These are phyloP conservation scores for Ornithorhynchus anatinus DNA, from an alignment of 2,113 vertebrate species.

Conservation along the genomic window DNA sequence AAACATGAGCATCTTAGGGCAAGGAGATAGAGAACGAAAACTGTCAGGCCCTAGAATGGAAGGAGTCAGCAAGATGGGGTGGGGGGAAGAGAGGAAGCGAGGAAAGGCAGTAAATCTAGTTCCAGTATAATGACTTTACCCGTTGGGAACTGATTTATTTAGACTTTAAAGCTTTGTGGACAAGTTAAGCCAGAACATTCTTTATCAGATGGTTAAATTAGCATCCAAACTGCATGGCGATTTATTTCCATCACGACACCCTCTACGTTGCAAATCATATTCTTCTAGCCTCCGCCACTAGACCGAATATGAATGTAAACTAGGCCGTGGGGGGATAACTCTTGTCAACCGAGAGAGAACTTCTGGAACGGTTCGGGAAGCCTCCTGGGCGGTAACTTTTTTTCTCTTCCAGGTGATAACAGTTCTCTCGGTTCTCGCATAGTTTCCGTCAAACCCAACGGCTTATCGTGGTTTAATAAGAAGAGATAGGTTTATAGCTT, in stretches of 20 bases:
- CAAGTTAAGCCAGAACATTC: accelerated
- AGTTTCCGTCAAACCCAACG: background rate
- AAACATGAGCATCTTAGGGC: no score
- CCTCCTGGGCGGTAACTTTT: no score
- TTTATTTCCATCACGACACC: accelerated
- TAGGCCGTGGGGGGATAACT: background rate
- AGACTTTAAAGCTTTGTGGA: background rate
- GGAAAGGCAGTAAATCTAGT: no score
- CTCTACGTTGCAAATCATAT: accelerated
- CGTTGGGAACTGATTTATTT: no score
- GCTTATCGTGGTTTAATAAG: no score
- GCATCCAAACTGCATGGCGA: background rate
- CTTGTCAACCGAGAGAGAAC: background rate
- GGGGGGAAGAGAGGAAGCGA: background rate
- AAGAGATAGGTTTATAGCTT: background rate
- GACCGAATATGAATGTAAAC: background rate
- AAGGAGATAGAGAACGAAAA: no score
- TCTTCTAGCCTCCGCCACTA: background rate
- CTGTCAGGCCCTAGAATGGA: no score
- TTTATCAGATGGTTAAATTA: background rate
- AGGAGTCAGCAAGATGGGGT: no score
- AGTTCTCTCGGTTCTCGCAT: background rate
- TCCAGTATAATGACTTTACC: no score
- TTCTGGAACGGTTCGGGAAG: background rate
- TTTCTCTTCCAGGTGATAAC: background rate